These are phyloP conservation scores for Labeo rohita DNA, from an alignment of 2,113 vertebrate species.

Conservation along the genomic window DNA sequence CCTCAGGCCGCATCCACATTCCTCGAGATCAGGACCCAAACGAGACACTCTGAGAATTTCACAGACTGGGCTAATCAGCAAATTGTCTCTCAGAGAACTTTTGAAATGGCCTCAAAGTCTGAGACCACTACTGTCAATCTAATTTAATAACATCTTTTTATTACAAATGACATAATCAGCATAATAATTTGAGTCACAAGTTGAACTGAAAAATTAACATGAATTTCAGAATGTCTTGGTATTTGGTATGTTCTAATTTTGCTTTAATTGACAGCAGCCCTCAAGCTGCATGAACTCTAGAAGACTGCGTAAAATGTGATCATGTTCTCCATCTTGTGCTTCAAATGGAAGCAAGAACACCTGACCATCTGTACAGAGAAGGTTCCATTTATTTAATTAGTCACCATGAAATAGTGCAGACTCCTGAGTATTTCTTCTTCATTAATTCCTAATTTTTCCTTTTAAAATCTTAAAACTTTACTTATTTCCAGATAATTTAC, in stretches of 20 bases:
- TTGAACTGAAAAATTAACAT: background rate
- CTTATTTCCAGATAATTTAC: background rate
- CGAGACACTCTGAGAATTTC: background rate
- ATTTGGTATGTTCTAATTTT: background rate
- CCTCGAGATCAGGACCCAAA: conserved; percentile 30
- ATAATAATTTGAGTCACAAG: background rate
- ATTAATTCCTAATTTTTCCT: background rate
- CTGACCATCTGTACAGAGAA: background rate
- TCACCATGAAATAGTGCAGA: background rate
- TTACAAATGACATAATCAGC: background rate
- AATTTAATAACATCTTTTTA: background rate
- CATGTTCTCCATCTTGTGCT: background rate
- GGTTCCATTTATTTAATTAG: background rate
- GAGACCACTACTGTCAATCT: background rate
- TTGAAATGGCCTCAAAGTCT: background rate
- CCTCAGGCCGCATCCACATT: background rate
- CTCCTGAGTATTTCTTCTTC: background rate
- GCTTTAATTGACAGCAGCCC: background rate
- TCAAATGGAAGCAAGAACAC: background rate
- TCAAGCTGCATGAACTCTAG: background rate
- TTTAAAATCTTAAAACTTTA: background rate
- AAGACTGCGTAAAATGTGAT: background rate
- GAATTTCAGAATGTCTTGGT: background rate
- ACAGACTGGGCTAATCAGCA: conserved; percentile 10
- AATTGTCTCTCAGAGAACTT: conserved; percentile 9